Conservation (phyloP, 2,113 vertebrate genomes). For the Stictonetta naevosa region DNA sequence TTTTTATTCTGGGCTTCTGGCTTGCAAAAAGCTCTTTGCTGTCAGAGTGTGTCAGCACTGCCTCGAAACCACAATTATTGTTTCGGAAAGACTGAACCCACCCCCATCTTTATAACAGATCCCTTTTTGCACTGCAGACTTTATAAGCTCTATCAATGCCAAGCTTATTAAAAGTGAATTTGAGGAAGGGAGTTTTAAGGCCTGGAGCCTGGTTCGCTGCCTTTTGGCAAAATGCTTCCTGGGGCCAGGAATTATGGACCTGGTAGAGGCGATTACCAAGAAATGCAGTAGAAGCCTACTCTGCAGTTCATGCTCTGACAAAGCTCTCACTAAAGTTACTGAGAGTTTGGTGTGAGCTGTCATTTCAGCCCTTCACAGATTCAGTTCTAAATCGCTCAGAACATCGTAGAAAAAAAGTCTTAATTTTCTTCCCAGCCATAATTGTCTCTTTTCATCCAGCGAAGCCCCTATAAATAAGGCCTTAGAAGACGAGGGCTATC, state of each 20-base stretch:
- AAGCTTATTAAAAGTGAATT: constrained; percentile 17
- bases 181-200: neutral
- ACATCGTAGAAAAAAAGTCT: neutral
- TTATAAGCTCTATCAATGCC: neutral
- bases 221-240: neutral
- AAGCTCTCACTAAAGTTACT: neutral
- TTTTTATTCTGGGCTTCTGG: neutral
- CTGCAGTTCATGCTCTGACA: neutral
- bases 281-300: neutral
- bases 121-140: constrained; percentile 29
- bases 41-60: constrained; percentile 45
- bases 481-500: neutral
- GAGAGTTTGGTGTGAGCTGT: neutral
- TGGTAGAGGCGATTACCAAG: neutral
- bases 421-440: neutral
- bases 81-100: neutral
- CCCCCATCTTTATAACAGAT: neutral
- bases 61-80: neutral
- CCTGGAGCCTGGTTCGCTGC: neutral
- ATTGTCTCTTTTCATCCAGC: neutral
- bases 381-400: neutral
- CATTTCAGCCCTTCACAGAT: neutral
- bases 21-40: constrained; percentile 1
- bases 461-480: neutral
- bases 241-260: neutral